phyloP scores from a whole-genome alignment of 2,797 vertebrate species.

The Onychomys torridus region DNA sequence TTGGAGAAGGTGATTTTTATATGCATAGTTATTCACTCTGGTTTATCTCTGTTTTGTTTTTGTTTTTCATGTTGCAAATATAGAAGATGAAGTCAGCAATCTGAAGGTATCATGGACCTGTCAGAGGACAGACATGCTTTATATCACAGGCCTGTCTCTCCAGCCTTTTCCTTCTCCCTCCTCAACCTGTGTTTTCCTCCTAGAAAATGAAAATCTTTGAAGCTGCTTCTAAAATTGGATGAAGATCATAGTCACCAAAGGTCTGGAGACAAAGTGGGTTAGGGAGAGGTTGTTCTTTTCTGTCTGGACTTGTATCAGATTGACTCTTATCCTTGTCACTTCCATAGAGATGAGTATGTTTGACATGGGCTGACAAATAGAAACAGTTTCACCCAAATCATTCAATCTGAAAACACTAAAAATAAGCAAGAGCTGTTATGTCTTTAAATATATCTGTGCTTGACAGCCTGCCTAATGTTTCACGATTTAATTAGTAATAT shows the following conservation, averaged over 20 bases:
- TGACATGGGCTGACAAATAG: slow-evolving; percentile 41
- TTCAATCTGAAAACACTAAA: slow-evolving; percentile 56
- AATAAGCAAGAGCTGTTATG: slow-evolving; percentile 53
- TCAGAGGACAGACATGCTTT: neutral
- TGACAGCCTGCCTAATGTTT: slow-evolving; percentile 76
- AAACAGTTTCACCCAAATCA: slow-evolving; percentile 52
- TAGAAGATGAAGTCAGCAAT: neutral
- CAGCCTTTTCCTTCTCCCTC: neutral
- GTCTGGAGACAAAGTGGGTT: neutral
- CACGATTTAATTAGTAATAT: slow-evolving; percentile 83
- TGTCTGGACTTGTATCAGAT: neutral
- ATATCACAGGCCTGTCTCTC: neutral
- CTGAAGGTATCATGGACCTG: neutral
- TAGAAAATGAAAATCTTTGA: neutral
- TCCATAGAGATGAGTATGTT: neutral
- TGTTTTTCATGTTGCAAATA: neutral
- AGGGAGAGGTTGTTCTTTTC: neutral
- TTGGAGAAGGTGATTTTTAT: neutral
- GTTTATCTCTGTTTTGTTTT: neutral
- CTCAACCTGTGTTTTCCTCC: neutral
- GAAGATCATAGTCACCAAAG: neutral
- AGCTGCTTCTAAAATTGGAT: neutral
- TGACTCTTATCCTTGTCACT: neutral
- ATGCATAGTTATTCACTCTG: neutral
- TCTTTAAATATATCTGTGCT: slow-evolving; percentile 78